Evolutionary conservation across 30 jellyfish, hydroid and myxozoan species (phyloP), one percentile per base, ranked within the genome.

Genomic region (Hydra vulgaris): DNA sequence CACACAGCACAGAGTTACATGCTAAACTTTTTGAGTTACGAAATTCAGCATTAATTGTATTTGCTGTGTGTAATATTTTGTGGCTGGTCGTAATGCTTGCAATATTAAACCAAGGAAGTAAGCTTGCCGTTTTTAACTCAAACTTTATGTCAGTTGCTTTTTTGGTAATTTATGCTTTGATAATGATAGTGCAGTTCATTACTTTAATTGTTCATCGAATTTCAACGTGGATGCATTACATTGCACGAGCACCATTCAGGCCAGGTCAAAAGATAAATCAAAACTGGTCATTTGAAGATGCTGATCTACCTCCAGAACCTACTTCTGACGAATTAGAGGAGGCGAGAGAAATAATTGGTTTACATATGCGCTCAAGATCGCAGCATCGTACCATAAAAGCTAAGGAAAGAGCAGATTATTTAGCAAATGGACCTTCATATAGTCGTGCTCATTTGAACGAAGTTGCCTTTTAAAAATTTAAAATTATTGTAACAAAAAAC

Each of bases 211-310:
- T 89, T 82, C 98, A 92, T 70, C 90, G 98, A 8, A 89, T 84
- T 22, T 88, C 75, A 24, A 92, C 96, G 18, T 92, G 98, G 98
- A 78, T 92, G 72, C 98, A 92, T 80, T 78, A 79, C 78, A 67
- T 92, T 81, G 88, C 98, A 21, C 93, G 98, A 22, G 87, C 95
- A 4, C 98, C 98, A 17, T 92, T 92, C 82, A 87, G 72, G 71
- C 96, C 96, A 26, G 98, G 98, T 40, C 79, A 85, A 18, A 86
- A 77, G 1, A 79, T 73, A 72, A 83, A 82, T 75, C 81, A 82
- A 88, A 83, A 87, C 68, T 92, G 98, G 98, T 84, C 96, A 21
- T 92, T 87, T 77, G 85, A 87, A 71, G 96, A 92, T 70, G 96
- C 84, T 20, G 98, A 92, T 54, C 76, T 92, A 17, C 96, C 92